These are phyloP conservation scores for Pimephales promelas DNA, from an alignment of 2,113 vertebrate genomes.

Conservation along the genomic window DNA sequence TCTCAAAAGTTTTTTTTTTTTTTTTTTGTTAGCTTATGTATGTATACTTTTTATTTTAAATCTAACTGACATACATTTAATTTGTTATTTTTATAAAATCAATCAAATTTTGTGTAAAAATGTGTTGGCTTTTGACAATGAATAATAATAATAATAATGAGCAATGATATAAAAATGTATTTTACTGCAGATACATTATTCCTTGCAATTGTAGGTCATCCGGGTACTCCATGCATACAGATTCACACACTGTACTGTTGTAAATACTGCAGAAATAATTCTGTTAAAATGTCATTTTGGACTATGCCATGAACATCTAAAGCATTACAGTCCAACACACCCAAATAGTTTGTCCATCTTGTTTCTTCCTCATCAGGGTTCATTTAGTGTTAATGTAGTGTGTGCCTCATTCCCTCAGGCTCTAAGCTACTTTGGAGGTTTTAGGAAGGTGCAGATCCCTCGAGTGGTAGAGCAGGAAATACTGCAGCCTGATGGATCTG, in stretches of 20 bases:
- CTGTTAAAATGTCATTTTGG: background rate
- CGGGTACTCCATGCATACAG: background rate
- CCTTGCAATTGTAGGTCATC: background rate
- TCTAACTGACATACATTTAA: too few species aligned
- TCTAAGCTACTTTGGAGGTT: slow-evolving; percentile 81
- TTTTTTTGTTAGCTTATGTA: background rate
- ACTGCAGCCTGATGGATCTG: slow-evolving; percentile 84
- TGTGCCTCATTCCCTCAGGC: slow-evolving; percentile 72
- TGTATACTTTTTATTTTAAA: too few species aligned
- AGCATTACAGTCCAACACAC: too few species aligned
- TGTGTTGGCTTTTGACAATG: too few species aligned
- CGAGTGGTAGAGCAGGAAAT: slow-evolving; percentile 84
- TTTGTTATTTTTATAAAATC: too few species aligned
- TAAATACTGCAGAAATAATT: background rate
- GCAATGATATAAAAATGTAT: too few species aligned
- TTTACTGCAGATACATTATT: background rate
- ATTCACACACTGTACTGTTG: background rate
- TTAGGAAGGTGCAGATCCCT: slow-evolving; percentile 76
- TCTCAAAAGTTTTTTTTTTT: background rate
- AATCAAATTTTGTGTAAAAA: too few species aligned
- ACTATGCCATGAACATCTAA: background rate
- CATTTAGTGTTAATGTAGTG: slow-evolving; percentile 4
- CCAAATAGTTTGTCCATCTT: background rate
- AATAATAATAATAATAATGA: too few species aligned
- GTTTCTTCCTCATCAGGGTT: background rate